Conservation (phyloP, 2,113 vertebrate genomes). For the Aphyosemion australe region DNA sequence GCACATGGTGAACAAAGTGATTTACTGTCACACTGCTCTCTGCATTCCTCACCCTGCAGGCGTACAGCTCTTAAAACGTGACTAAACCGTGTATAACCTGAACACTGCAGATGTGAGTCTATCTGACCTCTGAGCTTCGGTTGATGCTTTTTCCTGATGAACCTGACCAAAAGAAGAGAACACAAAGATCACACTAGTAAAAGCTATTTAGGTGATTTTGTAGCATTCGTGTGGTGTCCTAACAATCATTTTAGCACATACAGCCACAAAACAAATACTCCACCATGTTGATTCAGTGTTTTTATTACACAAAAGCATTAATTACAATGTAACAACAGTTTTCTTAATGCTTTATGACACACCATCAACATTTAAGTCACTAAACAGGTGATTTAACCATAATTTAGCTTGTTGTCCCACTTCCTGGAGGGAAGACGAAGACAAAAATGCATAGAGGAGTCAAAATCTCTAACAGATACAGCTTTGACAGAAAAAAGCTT, state of each 20-base stretch:
- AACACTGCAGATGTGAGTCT: slow-evolving; percentile 24
- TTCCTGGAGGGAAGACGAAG: background rate
- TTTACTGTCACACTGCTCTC: slow-evolving; percentile 45
- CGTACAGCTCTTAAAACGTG: background rate
- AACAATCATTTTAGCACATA: no score
- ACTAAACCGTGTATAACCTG: slow-evolving; percentile 3
- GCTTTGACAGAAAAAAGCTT: background rate
- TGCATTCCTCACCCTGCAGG: slow-evolving; percentile 8
- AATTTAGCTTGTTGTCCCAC: background rate
- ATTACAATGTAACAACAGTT: slow-evolving; percentile 12
- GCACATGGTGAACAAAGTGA: slow-evolving; percentile 68
- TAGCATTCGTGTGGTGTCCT: no score
- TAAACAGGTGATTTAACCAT: background rate
- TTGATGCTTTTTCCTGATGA: slow-evolving; percentile 5
- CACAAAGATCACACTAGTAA: slow-evolving; percentile 22
- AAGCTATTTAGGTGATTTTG: background rate
- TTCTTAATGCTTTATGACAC: background rate
- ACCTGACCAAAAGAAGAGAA: slow-evolving; percentile 40
- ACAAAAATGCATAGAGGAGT: background rate
- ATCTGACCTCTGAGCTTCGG: slow-evolving; percentile 2
- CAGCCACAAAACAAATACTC: slow-evolving; percentile 19
- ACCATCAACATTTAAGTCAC: slow-evolving; percentile 12
- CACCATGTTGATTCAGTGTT: slow-evolving; percentile 27
- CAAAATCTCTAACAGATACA: background rate
- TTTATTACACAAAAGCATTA: slow-evolving; percentile 58